Evolutionary conservation across 2,113 vertebrate genomes (phyloP).

Genomic region (Cervus canadensis): DNA sequence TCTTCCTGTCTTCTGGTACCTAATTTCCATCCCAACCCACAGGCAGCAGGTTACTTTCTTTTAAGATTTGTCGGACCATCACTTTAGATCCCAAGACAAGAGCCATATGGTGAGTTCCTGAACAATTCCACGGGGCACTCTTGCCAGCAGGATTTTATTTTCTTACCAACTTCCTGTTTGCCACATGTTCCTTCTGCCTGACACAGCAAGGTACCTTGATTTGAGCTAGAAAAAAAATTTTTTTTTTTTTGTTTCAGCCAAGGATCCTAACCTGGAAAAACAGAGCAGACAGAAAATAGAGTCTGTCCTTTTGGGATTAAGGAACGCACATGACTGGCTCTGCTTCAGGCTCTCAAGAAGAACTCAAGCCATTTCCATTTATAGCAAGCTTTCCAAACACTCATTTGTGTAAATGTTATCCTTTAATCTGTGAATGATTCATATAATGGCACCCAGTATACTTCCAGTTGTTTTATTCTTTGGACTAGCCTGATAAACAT

Average conservation of each 20-base stretch:
- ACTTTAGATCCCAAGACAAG: neutral
- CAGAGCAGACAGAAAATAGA: neutral
- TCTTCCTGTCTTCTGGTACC: neutral
- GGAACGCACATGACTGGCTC: neutral
- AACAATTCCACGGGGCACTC: neutral
- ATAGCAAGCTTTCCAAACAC: neutral
- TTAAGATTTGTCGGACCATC: neutral
- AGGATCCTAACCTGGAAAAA: neutral
- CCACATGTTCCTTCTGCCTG: neutral
- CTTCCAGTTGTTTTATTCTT: neutral
- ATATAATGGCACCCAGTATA: neutral
- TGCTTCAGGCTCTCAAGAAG: neutral
- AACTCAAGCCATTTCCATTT: neutral
- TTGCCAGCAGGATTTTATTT: neutral
- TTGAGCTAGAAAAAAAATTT: neutral
- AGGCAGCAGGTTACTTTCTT: neutral
- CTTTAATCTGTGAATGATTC: neutral
- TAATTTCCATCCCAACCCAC: neutral
- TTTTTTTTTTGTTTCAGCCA: neutral
- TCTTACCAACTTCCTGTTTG: neutral
- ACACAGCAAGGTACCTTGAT: neutral
- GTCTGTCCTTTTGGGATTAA: neutral
- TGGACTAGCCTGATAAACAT: neutral
- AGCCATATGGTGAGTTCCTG: neutral
- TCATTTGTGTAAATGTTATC: neutral